These are phyloP conservation scores for Andrena chrysosceles DNA, from an alignment of 2,888 invertebrate species.

Conservation along the genomic window DNA sequence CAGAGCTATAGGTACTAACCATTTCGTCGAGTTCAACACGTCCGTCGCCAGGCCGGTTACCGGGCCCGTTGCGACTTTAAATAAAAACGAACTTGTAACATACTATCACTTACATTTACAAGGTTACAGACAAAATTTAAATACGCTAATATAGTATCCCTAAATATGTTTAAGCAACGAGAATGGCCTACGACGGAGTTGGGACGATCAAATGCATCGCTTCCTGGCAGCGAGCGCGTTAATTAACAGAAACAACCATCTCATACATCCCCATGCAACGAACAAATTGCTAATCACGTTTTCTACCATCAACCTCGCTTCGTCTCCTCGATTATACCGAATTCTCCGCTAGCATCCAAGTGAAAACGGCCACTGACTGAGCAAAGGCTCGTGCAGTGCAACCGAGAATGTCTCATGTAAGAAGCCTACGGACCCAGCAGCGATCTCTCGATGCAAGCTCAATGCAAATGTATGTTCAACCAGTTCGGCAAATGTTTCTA, in stretches of 20 bases:
- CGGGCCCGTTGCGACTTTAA: too few species aligned
- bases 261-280: neutral
- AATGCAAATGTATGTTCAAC: slow-evolving; percentile 71
- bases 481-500: slow-evolving; percentile 71
- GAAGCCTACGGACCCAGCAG: slow-evolving; percentile 27
- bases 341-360: neutral
- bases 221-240: neutral
- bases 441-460: slow-evolving; percentile 63
- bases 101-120: neutral
- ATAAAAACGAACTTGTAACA: neutral
- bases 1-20: neutral
- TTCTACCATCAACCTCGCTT: neutral
- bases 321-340: neutral
- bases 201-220: neutral
- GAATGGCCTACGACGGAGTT: slow-evolving; percentile 1
- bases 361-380: neutral
- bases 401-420: slow-evolving; percentile 19
- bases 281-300: slow-evolving; percentile 11
- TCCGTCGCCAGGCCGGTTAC: neutral
- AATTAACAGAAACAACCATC: neutral
- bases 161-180: slow-evolving; percentile 1
- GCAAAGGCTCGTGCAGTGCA: neutral
- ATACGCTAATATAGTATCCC: neutral
- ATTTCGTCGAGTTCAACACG: neutral
- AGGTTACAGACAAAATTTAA: neutral